phyloP scores from a whole-genome alignment of 2,113 vertebrate genomes.

The Poeciliopsis turrubarensis region DNA sequence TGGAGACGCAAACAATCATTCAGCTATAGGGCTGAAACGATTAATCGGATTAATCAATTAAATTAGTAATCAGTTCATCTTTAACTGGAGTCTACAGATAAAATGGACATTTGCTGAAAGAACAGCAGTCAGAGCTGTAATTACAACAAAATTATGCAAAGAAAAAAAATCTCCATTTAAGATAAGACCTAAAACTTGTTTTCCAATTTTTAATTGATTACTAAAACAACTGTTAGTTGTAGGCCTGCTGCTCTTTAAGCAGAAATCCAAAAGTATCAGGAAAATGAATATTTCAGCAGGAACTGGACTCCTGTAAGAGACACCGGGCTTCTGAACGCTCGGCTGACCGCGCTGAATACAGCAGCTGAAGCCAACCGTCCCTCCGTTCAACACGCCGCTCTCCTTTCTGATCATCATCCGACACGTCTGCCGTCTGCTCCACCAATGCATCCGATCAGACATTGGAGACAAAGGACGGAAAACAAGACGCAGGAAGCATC shows the following conservation, averaged over 20 bases:
- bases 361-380: slow-evolving; percentile 48
- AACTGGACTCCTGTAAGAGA: neutral
- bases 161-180: too few relatives aligned
- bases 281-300: slow-evolving; percentile 8
- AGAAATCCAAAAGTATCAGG: neutral
- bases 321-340: slow-evolving; percentile 1
- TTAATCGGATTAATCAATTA: too few relatives aligned
- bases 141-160: too few relatives aligned
- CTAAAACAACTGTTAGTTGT: too few relatives aligned
- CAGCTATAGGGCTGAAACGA: too few relatives aligned
- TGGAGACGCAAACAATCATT: too few relatives aligned
- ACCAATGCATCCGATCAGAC: neutral
- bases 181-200: too few relatives aligned
- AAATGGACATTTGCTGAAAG: too few relatives aligned
- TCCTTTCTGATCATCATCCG: neutral
- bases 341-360: slow-evolving; percentile 27
- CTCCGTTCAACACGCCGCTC: neutral
- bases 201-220: too few relatives aligned
- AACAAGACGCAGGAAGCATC: neutral
- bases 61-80: too few relatives aligned
- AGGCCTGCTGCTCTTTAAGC: neutral
- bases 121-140: too few relatives aligned
- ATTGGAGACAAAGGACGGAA: slow-evolving; percentile 8
- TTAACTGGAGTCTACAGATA: too few relatives aligned
- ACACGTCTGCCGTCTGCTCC: neutral